Conservation (phyloP, 2,797 vertebrate genomes). For the Antrozous pallidus region DNA sequence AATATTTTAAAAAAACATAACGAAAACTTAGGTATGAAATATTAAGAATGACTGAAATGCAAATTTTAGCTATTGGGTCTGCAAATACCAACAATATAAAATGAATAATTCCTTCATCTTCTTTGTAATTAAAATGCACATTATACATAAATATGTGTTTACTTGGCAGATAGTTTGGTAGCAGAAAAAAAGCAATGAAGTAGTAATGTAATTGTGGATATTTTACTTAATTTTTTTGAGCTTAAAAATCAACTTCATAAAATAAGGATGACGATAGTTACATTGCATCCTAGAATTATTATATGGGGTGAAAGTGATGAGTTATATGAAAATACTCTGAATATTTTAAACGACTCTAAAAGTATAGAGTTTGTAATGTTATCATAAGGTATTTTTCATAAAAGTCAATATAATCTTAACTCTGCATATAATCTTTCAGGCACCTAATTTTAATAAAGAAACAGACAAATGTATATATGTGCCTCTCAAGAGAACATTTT, state of each 20-base stretch:
- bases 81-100: not conserved
- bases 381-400: not conserved
- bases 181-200: not conserved
- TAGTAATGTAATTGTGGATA: not conserved
- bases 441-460: slow-evolving; percentile 28
- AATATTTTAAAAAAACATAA: too few species aligned
- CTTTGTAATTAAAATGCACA: not conserved
- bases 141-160: not conserved
- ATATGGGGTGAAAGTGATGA: not conserved
- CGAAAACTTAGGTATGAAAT: not conserved
- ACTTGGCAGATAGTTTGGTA: not conserved
- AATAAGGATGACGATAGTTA: not conserved
- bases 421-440: not conserved
- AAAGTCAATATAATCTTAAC: not conserved
- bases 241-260: not conserved
- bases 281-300: not conserved
- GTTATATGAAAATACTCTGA: not conserved
- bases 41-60: not conserved
- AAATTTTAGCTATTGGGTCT: not conserved
- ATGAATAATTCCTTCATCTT: not conserved
- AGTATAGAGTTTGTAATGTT: not conserved
- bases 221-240: slow-evolving; percentile 6
- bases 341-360: not conserved
- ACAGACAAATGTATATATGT: not conserved
- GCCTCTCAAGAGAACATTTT: not conserved